Evolutionary conservation across 1,140 invertebrate species (phyloP), one percentile per base, ranked within the genome.

Genomic region (Drosophila oshimai): DNA sequence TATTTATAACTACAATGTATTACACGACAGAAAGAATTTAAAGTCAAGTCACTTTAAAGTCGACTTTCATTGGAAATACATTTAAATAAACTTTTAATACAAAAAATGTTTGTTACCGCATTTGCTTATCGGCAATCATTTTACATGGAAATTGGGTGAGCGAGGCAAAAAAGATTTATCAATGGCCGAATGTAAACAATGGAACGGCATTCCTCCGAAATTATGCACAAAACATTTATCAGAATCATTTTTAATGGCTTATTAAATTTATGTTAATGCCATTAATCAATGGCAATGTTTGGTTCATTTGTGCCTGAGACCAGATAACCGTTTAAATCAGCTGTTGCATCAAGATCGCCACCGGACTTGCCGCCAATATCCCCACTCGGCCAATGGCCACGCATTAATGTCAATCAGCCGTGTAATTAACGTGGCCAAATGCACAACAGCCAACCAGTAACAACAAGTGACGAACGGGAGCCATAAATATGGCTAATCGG

Each of bases 401-500:
- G 72, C 58, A 87, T 87, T 86, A 86, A 76, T 86, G 81, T 76
- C 80, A 84, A 86, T 84, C 80, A 79, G 74, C 42, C 54, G 51
- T 55, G 60, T 86, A 86, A 84, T 86, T 84, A 86, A 75, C 47
- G 80, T 54, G 60, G 58, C 57, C 64, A 50, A 79, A 65, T 55
- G 42, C 28, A 33, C 55, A 33, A 15, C 33, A 10, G 47, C 33
- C 36, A 29, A 45, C 24, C 46, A 74, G 13, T 37, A 39, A 29
- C 45, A 47, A 54, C 64, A 74, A 64, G 69, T 79, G 64, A 71
- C 74, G 62, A 61, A 67, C 70, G 50, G 37, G 55, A 57, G 31
- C 55, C 74, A 84, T 84, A 74, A 86, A 84, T 84, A 74, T 75
- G 60, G 80, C 79, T 86, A 86, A 86, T 86, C 75, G 69, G 71